Evolutionary conservation across 2,888 invertebrate genomes (phyloP).

Genomic region (Plusia festucae): DNA sequence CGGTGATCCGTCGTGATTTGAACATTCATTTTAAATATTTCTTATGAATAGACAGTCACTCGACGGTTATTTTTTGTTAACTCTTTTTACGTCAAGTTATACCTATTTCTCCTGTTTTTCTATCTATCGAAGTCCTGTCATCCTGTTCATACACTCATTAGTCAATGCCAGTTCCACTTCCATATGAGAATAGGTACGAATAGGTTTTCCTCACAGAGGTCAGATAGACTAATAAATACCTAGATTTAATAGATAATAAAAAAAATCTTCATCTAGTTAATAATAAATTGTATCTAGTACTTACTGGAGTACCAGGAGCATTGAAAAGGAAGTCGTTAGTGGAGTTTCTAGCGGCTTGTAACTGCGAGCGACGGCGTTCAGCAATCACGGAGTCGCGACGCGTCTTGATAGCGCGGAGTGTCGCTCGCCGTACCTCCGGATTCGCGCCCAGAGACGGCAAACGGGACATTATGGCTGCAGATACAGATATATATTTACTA

Average conservation of each 20-base stretch:
- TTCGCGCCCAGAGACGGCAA: slow-evolving; percentile 76
- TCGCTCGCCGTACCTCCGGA: slow-evolving; percentile 92
- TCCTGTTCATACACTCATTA: too few relatives aligned
- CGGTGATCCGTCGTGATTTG: too few relatives aligned
- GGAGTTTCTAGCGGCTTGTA: slow-evolving; percentile 66
- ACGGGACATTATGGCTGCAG: slow-evolving; percentile 69
- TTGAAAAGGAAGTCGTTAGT: slow-evolving; percentile 69
- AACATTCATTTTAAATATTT: too few relatives aligned
- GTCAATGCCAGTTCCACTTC: too few relatives aligned
- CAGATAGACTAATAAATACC: slow-evolving; percentile 10
- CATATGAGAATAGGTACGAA: too few relatives aligned
- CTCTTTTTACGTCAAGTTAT: too few relatives aligned
- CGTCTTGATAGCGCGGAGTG: slow-evolving; percentile 94
- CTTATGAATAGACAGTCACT: too few relatives aligned
- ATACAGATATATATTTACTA: too few relatives aligned
- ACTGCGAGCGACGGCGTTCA: slow-evolving; percentile 92
- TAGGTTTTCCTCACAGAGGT: too few relatives aligned
- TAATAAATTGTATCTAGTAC: background rate
- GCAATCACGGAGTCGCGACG: slow-evolving; percentile 94
- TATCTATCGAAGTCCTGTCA: too few relatives aligned
- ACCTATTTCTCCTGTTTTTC: too few relatives aligned
- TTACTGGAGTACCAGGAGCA: slow-evolving; percentile 69
- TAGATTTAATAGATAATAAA: background rate
- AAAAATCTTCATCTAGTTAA: background rate
- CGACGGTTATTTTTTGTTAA: too few relatives aligned